Conservation (phyloP, 2,888 invertebrate species). For the Plusia festucae region DNA sequence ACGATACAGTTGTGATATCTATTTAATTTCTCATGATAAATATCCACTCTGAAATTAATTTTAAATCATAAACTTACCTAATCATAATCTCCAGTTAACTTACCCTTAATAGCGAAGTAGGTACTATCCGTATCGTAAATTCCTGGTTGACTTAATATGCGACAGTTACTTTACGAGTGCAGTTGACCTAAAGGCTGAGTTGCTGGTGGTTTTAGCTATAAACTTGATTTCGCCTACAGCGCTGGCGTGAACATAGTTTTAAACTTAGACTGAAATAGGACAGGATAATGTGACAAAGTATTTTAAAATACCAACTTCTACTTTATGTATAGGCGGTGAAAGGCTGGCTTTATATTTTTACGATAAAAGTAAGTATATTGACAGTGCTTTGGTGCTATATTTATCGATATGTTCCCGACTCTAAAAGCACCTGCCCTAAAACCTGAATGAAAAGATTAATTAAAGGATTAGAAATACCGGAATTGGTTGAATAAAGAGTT, state of each 20-base stretch:
- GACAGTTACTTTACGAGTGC: conserved; percentile 10
- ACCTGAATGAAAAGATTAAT: too few species aligned
- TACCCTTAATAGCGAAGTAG: background rate
- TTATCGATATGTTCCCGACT: too few species aligned
- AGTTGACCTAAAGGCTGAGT: conserved; percentile 10
- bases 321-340: background rate
- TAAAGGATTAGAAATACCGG: too few species aligned
- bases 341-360: too few species aligned
- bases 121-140: conserved; percentile 7
- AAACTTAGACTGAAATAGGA: background rate
- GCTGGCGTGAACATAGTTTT: conserved; percentile 8
- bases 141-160: conserved; percentile 18
- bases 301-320: background rate
- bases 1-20: too few species aligned
- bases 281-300: conserved; percentile 1
- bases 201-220: conserved; percentile 11
- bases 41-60: background rate
- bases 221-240: conserved; percentile 2
- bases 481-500: too few species aligned
- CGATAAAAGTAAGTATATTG: too few species aligned
- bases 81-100: conserved; percentile 8
- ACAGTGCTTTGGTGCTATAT: too few species aligned
- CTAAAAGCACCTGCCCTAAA: too few species aligned
- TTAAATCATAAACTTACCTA: conserved; percentile 10
- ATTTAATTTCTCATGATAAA: too few species aligned